phyloP scores from a whole-genome alignment of 2,797 vertebrate species.

The Gobionotothen gibberifrons region DNA sequence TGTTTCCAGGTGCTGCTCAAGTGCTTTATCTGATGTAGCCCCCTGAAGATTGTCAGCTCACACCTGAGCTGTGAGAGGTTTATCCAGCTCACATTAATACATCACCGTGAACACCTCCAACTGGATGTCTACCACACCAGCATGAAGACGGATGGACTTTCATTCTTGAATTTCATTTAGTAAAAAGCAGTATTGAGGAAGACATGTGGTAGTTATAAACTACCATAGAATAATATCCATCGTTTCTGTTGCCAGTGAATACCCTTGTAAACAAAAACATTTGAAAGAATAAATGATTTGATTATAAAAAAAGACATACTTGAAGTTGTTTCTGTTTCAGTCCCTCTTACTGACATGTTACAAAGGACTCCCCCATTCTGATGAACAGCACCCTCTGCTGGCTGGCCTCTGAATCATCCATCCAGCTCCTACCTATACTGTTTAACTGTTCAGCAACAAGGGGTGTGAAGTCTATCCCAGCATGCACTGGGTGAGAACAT shows the following conservation, averaged over 20 bases:
- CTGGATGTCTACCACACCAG: background rate
- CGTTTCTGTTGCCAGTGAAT: background rate
- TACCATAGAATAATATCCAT: background rate
- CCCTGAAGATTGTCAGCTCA: slow-evolving; percentile 38
- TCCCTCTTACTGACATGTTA: background rate
- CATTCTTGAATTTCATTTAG: background rate
- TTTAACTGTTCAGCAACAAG: slow-evolving; percentile 8
- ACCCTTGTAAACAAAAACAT: background rate
- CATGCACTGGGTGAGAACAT: slow-evolving; percentile 26
- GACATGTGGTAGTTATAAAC: background rate
- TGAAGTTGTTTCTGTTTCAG: slow-evolving; percentile 6
- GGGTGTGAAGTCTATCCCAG: slow-evolving; percentile 11
- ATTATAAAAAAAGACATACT: slow-evolving; percentile 14
- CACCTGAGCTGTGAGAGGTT: slow-evolving; percentile 42
- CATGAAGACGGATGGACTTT: background rate
- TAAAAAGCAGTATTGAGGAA: slow-evolving; percentile 11
- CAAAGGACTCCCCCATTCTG: slow-evolving; percentile 41
- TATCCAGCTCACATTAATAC: slow-evolving; percentile 29
- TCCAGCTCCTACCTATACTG: background rate
- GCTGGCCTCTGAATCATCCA: slow-evolving; percentile 28
- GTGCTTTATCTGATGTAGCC: slow-evolving; percentile 47
- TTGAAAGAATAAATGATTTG: background rate
- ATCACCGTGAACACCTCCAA: slow-evolving; percentile 11
- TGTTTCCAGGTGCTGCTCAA: slow-evolving; percentile 67
- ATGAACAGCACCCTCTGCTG: slow-evolving; percentile 82